Percentiles rank a stretch among this genome's conserved stretches.
Conservation (phyloP, 1,140 invertebrate genomes). For the Seison nebaliae region DNA sequence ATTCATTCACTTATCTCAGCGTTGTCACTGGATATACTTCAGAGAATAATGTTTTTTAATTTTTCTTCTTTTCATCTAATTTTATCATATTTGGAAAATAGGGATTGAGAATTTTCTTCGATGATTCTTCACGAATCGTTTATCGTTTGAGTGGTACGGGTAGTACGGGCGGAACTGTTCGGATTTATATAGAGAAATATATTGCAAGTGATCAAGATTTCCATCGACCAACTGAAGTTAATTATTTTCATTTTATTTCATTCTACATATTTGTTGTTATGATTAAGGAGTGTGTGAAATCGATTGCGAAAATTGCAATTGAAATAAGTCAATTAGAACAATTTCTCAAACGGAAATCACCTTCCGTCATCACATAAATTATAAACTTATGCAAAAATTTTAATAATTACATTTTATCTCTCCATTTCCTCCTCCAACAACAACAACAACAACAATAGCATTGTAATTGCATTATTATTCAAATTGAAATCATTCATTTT, state of each 20-base stretch:
- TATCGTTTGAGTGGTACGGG: conserved; percentile 83
- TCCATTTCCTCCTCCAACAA: too few relatives aligned
- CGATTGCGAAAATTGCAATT: conserved; percentile 46
- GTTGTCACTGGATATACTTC: too few relatives aligned
- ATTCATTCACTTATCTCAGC: too few relatives aligned
- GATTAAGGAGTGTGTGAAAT: conserved; percentile 7
- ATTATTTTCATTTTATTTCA: background rate
- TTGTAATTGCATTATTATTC: too few relatives aligned
- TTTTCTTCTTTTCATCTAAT: conserved; percentile 7
- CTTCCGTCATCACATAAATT: conserved; percentile 95
- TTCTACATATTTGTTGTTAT: background rate
- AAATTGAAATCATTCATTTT: too few relatives aligned
- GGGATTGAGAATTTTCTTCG: conserved; percentile 70
- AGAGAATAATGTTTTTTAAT: too few relatives aligned
- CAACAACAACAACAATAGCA: too few relatives aligned
- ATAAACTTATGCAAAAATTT: too few relatives aligned
- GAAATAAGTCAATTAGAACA: conserved; percentile 51
- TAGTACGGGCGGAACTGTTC: conserved; percentile 75
- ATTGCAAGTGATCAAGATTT: too few relatives aligned
- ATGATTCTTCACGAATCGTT: conserved; percentile 68
- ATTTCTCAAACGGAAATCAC: conserved; percentile 55
- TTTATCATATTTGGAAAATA: conserved; percentile 27
- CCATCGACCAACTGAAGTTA: background rate
- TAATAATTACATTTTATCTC: too few relatives aligned
- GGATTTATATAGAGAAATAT: conserved; percentile 70